These are phyloP conservation scores for Amitus sp. DNA, from an alignment of 2,888 invertebrate genomes.

Conservation along the genomic window DNA sequence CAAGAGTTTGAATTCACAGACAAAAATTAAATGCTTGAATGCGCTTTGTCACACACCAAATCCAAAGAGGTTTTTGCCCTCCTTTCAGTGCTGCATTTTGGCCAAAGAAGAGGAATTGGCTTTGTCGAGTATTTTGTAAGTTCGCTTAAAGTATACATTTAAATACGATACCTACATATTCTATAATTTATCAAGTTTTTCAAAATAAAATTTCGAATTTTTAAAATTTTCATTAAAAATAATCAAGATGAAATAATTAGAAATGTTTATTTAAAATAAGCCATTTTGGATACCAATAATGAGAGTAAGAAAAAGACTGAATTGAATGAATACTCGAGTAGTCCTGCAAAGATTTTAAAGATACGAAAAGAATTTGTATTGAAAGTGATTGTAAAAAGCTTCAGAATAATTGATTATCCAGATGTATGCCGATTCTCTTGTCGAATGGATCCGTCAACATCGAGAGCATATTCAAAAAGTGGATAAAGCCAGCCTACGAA, in stretches of 20 bases:
- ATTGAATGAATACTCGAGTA: too few species aligned
- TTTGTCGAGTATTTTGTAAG: slow-evolving; percentile 52
- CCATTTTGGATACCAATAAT: too few species aligned
- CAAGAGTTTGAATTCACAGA: slow-evolving; percentile 47
- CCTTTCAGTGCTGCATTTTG: slow-evolving; percentile 48
- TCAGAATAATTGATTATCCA: slow-evolving; percentile 12
- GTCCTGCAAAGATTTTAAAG: too few species aligned
- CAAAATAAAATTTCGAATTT: slow-evolving; percentile 8
- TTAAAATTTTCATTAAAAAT: slow-evolving; percentile 7
- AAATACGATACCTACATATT: too few species aligned
- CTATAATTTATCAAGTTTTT: too few species aligned
- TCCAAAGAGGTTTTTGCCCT: slow-evolving; percentile 47
- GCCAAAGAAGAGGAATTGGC: slow-evolving; percentile 47
- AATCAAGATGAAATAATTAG: too few species aligned
- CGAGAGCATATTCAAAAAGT: slow-evolving; percentile 47
- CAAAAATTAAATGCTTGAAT: slow-evolving; percentile 51
- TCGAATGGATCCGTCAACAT: slow-evolving; percentile 41
- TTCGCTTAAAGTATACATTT: too few species aligned
- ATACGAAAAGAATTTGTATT: neutral
- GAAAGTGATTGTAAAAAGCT: slow-evolving; percentile 16
- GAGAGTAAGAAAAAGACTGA: too few species aligned
- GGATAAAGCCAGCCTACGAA: slow-evolving; percentile 52
- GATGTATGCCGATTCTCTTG: slow-evolving; percentile 45
- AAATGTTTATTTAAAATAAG: too few species aligned
- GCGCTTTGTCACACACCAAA: slow-evolving; percentile 49